Evolutionary conservation across 2,888 invertebrate species (phyloP).

Genomic region (Pyralis farinalis): DNA sequence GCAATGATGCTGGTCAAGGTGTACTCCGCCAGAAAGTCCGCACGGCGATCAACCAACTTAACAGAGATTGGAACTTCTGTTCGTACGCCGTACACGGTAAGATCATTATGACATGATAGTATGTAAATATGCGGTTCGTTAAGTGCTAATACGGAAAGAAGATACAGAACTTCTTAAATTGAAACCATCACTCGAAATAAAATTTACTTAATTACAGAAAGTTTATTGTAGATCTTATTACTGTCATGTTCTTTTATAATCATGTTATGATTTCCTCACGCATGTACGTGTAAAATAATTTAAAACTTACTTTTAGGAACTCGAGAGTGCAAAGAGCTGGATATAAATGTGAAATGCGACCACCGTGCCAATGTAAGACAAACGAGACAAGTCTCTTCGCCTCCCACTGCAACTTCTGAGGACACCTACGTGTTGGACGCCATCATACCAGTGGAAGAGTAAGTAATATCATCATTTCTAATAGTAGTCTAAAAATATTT

Average conservation of each 20-base stretch:
- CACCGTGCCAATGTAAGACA: slow-evolving; percentile 85
- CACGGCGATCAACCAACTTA: slow-evolving; percentile 93
- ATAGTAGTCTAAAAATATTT: background rate
- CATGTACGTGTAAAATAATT: background rate
- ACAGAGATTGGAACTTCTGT: slow-evolving; percentile 98
- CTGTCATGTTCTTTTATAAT: too few relatives aligned
- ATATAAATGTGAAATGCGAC: slow-evolving; percentile 95
- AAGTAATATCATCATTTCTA: slow-evolving; percentile 56
- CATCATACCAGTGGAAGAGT: slow-evolving; percentile 92
- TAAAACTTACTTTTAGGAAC: slow-evolving; percentile 65
- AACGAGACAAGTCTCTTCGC: slow-evolving; percentile 81
- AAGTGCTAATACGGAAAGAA: too few relatives aligned
- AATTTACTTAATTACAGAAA: too few relatives aligned
- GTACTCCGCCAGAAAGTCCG: slow-evolving; percentile 94
- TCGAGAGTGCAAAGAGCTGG: slow-evolving; percentile 93
- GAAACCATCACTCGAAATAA: too few relatives aligned
- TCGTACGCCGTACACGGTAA: slow-evolving; percentile 92
- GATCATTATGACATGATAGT: too few relatives aligned
- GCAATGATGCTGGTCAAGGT: slow-evolving; percentile 96
- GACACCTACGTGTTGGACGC: slow-evolving; percentile 92
- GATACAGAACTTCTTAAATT: too few relatives aligned
- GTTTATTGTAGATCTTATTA: too few relatives aligned
- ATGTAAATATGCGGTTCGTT: too few relatives aligned
- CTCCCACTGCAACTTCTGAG: slow-evolving; percentile 83
- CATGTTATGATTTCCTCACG: too few relatives aligned